Base-by-base conservation (phyloP, 2,113 vertebrate genomes). In the Cathartes aura region DNA sequence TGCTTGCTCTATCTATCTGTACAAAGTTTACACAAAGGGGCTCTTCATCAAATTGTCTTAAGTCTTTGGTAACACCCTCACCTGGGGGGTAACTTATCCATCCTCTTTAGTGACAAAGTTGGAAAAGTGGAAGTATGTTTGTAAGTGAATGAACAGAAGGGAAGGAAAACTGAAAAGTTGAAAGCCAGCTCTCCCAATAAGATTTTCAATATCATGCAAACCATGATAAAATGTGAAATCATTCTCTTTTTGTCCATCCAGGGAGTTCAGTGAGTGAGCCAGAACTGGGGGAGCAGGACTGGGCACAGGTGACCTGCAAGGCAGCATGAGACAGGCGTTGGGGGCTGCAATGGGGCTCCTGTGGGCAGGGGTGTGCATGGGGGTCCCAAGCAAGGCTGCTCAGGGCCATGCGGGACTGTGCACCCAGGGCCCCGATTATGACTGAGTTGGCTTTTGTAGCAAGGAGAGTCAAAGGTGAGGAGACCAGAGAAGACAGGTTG, bases 341-440 rank as follows among this genome's bases (percentile, higher is more conserved):
- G 47, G 43, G 27, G 21, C 42, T 63, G 73, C 59, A 56, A 0
- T 5, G 15, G 19, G 21, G 20, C 3, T 82, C 29, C 45, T 1
- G 1, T 19, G 38, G 18, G 32, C 40, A 55, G 40, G 19, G 17
- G 8, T 4, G 7, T n/a, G 8, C 18, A 10, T 8, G 20, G 27
- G 40, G 8, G 21, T 66, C 24, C 47, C 0, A 1, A 81, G n/a
- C 0, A 0, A 47, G 6, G 14, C 26, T 32, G 20, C 53, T 62
- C 38, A 43, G 45, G 18, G 40, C 56, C 42, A 21, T 40, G 8
- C 0, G 1, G 43, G 60, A 30, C n/a, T 48, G 26, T 34, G 32
- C 32, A 56, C 24, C 21, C 12, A 23, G 7, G 13, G 29, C 5
- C 42, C 17, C 0, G 2, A 3, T 56, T 67, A 36, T 8, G 21